Evolutionary conservation across 23 tunicate genomes (phyloP), one percentile per base, ranked within the genome.

Genomic region (Ascidia mentula): DNA sequence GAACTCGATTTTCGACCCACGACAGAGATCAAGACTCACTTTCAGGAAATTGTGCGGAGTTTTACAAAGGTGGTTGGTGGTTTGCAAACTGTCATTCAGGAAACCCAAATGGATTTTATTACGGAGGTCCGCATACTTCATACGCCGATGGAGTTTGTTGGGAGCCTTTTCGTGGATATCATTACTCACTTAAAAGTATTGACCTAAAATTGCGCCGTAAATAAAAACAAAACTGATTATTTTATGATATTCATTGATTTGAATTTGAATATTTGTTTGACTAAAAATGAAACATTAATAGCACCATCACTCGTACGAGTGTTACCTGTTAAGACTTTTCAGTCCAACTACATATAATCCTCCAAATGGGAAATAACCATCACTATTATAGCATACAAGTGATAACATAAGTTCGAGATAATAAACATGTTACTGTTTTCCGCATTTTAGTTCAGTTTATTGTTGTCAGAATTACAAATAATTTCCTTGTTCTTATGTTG

Each of bases 21-120:
- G 85, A 81, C 69, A 36, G 17, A 8, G 87, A 83, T 46, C 46
- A 83, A 31, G 87, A 83, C 71, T 2, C 80, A 1, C 0, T 0
- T 32, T 22, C 59, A n/a, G 9, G 28, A 24, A 83, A 53, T 37
- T 83, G 87, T 59, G 80, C 87, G 15, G 31, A 31, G 31, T 6
- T 59, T 1, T 74, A 74, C 80, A 46, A 46, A 37, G 87, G 87
- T 37, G 87, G 73, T 38, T 83, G 80, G 80, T 82, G 87, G 87
- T 75, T 24, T 24, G 35, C 46, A 33, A 40, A 17, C 37, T 82
- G 87, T 72, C 80, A 82, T 36, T 1, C 22, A 6, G 45, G 82
- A 20, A 82, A 82, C 60, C 59, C 59, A 1, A 74, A 74, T 26
- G 87, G 87, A 24, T 22, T 15, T 18, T 81, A 81, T 32, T n/a